These are phyloP conservation scores for Melanargia galathea DNA, from an alignment of 2,888 invertebrate species.

Conservation along the genomic window DNA sequence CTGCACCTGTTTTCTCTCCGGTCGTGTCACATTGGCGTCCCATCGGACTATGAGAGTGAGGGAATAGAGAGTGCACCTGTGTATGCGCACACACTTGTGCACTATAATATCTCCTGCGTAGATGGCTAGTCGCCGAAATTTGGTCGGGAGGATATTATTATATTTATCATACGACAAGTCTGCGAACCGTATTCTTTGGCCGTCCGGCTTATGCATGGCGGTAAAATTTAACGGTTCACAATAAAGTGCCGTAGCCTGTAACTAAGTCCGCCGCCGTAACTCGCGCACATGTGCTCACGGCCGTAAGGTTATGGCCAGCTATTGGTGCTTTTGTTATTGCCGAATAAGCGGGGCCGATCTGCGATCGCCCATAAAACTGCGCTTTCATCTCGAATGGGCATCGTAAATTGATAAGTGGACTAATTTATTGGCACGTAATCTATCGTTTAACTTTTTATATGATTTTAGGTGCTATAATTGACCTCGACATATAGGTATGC, in stretches of 20 bases:
- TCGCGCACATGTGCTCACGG: conserved; percentile 46
- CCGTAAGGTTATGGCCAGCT: conserved; percentile 43
- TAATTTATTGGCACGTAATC: not conserved
- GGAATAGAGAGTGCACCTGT: no score
- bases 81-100: no score
- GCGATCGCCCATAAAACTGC: conserved; percentile 32
- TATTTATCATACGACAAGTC: no score
- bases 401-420: conserved; percentile 28
- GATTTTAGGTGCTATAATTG: no score
- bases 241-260: conserved; percentile 70
- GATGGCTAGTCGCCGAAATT: no score
- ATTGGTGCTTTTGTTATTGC: conserved; percentile 46
- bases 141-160: no score
- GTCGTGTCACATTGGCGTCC: no score
- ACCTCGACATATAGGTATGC: no score
- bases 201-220: conserved; percentile 63
- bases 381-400: conserved; percentile 32
- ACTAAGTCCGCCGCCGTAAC: conserved; percentile 61
- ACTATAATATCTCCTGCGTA: no score
- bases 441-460: not conserved
- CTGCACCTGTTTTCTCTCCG: no score
- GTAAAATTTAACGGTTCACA: conserved; percentile 78
- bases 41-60: no score
- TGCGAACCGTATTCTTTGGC: conserved; percentile 31
- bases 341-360: conserved; percentile 43